Evolutionary conservation across 2,797 vertebrate species (phyloP).

Genomic region (Microhierax caerulescens): DNA sequence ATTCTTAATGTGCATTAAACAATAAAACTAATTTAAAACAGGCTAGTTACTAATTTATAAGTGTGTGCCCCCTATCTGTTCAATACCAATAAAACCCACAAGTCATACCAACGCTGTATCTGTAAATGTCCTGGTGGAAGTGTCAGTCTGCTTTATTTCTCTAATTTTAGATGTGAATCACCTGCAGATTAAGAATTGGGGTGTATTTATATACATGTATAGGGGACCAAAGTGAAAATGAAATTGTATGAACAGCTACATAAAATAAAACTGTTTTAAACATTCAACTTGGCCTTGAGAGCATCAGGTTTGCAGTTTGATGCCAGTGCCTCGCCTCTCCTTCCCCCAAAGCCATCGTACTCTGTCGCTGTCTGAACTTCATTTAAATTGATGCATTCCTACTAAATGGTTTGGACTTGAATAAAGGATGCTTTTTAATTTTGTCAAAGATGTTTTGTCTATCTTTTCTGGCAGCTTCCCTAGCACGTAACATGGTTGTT

Average conservation of each 20-base stretch:
- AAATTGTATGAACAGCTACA: background rate
- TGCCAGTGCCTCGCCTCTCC: background rate
- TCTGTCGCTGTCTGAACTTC: background rate
- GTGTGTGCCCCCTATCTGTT: background rate
- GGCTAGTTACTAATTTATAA: background rate
- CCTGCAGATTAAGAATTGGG: background rate
- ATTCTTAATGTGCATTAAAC: background rate
- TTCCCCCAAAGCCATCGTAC: background rate
- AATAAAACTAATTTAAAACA: background rate
- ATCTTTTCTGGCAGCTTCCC: background rate
- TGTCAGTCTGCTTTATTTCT: background rate
- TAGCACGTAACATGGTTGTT: fast-evolving
- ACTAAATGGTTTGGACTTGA: background rate
- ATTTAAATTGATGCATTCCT: background rate
- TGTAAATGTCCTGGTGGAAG: background rate
- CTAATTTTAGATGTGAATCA: background rate
- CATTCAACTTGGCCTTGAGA: background rate
- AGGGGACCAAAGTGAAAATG: background rate
- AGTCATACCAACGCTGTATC: background rate
- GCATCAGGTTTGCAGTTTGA: background rate
- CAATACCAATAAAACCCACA: background rate
- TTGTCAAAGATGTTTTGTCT: background rate
- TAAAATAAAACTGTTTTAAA: background rate
- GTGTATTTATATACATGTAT: background rate
- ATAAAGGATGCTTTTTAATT: background rate